Percentiles rank a stretch among this genome's conserved stretches.
These are phyloP conservation scores for Chrysomallon squamiferum DNA, from an alignment of 1,140 invertebrate species.

Conservation along the genomic window DNA sequence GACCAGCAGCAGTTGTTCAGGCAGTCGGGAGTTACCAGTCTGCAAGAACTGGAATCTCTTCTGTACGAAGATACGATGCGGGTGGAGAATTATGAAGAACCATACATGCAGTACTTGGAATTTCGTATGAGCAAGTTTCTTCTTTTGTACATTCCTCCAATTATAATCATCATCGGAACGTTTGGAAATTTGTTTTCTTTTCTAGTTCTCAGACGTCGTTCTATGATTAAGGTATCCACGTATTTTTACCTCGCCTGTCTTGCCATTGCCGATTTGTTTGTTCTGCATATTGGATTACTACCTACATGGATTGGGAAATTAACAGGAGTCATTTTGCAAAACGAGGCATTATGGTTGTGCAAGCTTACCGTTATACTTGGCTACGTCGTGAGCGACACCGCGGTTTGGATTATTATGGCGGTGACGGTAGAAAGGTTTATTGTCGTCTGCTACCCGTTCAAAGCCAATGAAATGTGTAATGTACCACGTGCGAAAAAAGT, in stretches of 20 bases:
- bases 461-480: constrained; percentile 50
- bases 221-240: constrained; percentile 50
- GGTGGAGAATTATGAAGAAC: constrained; percentile 5
- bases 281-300: constrained; percentile 57
- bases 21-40: background rate
- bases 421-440: constrained; percentile 60
- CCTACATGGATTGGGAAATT: constrained; percentile 53
- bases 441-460: constrained; percentile 56
- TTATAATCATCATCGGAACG: constrained; percentile 45
- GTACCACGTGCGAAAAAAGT: constrained; percentile 40
- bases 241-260: constrained; percentile 58
- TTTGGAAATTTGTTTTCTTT: constrained; percentile 53
- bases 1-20: background rate
- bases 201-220: constrained; percentile 43
- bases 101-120: constrained; percentile 23
- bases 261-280: constrained; percentile 54
- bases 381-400: constrained; percentile 55
- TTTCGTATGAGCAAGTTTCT: constrained; percentile 35
- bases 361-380: constrained; percentile 45
- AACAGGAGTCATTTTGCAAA: constrained; percentile 36
- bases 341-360: constrained; percentile 44
- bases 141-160: constrained; percentile 43
- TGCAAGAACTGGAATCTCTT: background rate
- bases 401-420: constrained; percentile 62
- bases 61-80: background rate